Evolutionary conservation across 2,888 invertebrate species (phyloP), one percentile per base, ranked within the genome.

Genomic region (Operophtera brumata): DNA sequence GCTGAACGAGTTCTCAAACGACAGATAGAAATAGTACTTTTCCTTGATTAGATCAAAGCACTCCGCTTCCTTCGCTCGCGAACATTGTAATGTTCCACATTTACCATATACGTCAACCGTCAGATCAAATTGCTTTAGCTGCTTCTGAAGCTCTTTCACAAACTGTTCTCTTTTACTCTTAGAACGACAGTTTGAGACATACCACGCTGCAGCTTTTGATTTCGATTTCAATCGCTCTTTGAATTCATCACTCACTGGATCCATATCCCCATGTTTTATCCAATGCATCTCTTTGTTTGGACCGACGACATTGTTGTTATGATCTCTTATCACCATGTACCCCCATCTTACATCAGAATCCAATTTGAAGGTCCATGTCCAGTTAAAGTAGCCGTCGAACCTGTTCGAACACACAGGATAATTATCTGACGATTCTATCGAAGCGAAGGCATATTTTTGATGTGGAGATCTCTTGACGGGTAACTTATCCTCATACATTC

Each of bases 301-400:
- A 9, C 82, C 81, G 6, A 81, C 58, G 2, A 70, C 54, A 4
- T 49, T 55, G 7, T 71, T 66, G 8, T 69, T 54, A 36, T 48
- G 61, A 53, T 84, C 70, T 54, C 68, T 71, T 6, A 83, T 66
- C 0, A 61, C 20, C 20, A 20, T 20, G 4, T 20, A 20, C 20
- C 20, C 20, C 20, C 20, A 20, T 20, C 20, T 20, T 2, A 80
- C 61, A 50, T 86, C 84, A 0, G 86, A 84, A 42, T 78, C 75
- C 8, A 84, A 54, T 64, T 62, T 77, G 36, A 79, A 87, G 0
- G 86, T 85, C 84, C 84, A 86, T 1, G 86, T 86, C 86, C 85
- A 86, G 36, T 87, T 87, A 52, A 87, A 87, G 47, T 67, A 85
- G 11, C 67, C 67, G 26, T 87, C 68, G 8, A 74, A 75, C 12